Conservation (phyloP, 23 tunicate genomes). For the Pegea sp. region DNA sequence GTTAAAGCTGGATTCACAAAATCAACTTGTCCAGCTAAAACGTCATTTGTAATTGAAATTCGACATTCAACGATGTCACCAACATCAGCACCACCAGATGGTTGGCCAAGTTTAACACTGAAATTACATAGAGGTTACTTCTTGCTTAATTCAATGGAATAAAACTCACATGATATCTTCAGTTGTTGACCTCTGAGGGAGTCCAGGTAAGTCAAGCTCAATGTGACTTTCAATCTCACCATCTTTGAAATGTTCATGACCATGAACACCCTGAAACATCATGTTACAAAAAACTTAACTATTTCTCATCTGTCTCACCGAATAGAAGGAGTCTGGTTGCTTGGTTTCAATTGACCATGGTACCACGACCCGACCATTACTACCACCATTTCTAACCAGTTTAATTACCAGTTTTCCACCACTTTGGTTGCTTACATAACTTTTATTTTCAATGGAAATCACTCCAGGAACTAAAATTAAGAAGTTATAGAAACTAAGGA, state of each 20-base stretch:
- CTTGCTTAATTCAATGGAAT: background rate
- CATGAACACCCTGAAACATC: slow-evolving; percentile 8
- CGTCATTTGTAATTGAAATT: slow-evolving; percentile 10
- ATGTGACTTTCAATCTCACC: slow-evolving; percentile 27
- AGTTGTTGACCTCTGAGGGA: slow-evolving; percentile 12
- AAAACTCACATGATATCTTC: slow-evolving; percentile 14
- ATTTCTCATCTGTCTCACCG: too few relatives aligned
- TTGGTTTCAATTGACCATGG: slow-evolving; percentile 55
- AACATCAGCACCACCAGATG: slow-evolving; percentile 6
- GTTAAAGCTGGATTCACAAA: background rate
- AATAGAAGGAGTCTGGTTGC: slow-evolving; percentile 19
- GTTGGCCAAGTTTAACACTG: slow-evolving; percentile 8
- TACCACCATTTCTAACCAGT: slow-evolving; percentile 40
- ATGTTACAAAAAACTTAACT: too few relatives aligned
- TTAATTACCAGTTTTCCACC: slow-evolving; percentile 19
- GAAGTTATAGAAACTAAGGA: too few relatives aligned
- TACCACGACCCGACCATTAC: slow-evolving; percentile 60
- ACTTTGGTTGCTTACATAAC: slow-evolving; percentile 15
- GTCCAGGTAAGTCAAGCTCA: slow-evolving; percentile 9
- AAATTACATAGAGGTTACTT: too few relatives aligned
- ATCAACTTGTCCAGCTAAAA: background rate
- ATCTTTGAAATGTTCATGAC: slow-evolving; percentile 24
- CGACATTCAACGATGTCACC: slow-evolving; percentile 10
- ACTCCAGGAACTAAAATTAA: background rate
- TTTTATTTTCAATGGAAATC: background rate